Evolutionary conservation across 1,140 invertebrate species (phyloP), one percentile per base, ranked within the genome.

Genomic region (Trinorchestia longiramus): DNA sequence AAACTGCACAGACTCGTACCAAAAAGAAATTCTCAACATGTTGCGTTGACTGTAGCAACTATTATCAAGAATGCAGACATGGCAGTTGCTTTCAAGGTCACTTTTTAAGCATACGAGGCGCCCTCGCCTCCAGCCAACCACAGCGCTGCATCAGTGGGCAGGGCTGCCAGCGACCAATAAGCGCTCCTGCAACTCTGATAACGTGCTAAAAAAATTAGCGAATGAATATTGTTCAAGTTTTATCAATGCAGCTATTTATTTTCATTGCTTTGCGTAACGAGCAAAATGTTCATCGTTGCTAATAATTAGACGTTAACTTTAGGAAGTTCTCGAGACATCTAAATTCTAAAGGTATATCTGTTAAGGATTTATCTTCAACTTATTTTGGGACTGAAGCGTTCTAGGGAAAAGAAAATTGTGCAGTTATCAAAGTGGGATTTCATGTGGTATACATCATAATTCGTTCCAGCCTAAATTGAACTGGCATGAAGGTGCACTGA

Each of bases 91-190:
- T 77, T 77, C 62, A 77, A 77, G 62, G 11, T 19, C 62, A 77
- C 62, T 77, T 77, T 77, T 77, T 77, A 77, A 11, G 62, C 62
- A 77, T 36, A 36, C 36, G 62, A 36, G 43, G 41, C 88, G 88
- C 88, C 88, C 88, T 91, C 88, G 41, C 41, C 15, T 11, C 41
- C 88, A 91, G 88, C 88, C 88, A 91, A 91, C 43, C 41, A 91
- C 15, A 15, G 88, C 88, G 41, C 43, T 91, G 88, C 88, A 11
- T 91, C 28, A 28, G 41, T 15, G 88, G 88, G 88, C 88, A 19
- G 41, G 88, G 88, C 3, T 91, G 36, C 88, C 19, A 4, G 19
- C 88, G 88, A 91, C 88, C 88, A 91, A 91, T 91, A 0, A 91
- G 62, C 62, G 36, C 62, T 11, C 36, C 62, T 36, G 62, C 62